These are phyloP conservation scores for Vespertilio murinus DNA, from an alignment of 2,797 vertebrate genomes.

Conservation along the genomic window DNA sequence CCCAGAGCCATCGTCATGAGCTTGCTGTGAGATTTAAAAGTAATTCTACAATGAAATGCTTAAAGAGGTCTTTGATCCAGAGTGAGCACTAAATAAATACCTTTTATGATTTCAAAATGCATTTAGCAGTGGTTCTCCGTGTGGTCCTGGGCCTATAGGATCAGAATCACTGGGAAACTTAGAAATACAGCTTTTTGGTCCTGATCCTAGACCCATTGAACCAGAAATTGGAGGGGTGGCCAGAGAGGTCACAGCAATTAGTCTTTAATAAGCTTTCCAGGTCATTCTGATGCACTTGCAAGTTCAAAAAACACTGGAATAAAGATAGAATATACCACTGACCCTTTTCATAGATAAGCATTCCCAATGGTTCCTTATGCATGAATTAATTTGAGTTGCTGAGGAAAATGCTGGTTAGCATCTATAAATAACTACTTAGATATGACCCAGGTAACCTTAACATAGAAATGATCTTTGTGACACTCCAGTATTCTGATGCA, in stretches of 20 bases:
- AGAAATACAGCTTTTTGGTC: background rate
- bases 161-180: background rate
- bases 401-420: slow-evolving; percentile 53
- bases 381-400: background rate
- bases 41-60: background rate
- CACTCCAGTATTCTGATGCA: background rate
- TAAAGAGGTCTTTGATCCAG: background rate
- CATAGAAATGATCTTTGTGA: background rate
- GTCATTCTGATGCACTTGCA: background rate
- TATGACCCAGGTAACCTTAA: background rate
- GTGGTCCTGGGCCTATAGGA: background rate
- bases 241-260: rapidly evolving
- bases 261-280: background rate
- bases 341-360: background rate
- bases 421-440: slow-evolving; percentile 51
- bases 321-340: background rate
- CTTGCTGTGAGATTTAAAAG: background rate
- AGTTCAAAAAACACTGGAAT: background rate
- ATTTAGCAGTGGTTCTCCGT: background rate
- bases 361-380: background rate
- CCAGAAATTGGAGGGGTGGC: background rate
- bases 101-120: background rate
- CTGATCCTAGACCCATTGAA: background rate
- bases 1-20: background rate
- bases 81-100: background rate